These are phyloP conservation scores for Parasteatoda lunata DNA, from an alignment of 2,888 invertebrate genomes.

Conservation along the genomic window DNA sequence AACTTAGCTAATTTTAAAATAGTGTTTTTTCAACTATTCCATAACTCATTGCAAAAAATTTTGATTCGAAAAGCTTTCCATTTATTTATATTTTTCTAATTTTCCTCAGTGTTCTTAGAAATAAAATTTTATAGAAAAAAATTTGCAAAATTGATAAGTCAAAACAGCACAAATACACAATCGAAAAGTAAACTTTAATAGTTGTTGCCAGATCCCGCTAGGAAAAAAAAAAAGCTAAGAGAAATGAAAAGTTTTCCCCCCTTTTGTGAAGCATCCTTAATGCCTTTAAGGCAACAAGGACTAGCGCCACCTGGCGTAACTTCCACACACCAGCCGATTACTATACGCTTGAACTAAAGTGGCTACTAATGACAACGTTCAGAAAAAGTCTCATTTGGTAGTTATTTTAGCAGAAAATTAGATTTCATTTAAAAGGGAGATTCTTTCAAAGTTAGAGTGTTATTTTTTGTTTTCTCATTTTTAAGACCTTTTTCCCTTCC, in stretches of 20 bases:
- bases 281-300: conserved; percentile 48
- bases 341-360: conserved; percentile 38
- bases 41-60: too few species aligned
- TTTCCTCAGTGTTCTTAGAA: too few species aligned
- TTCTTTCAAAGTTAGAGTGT: conserved; percentile 43
- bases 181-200: conserved; percentile 40
- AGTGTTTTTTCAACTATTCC: too few species aligned
- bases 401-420: conserved; percentile 68
- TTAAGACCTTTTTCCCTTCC: conserved; percentile 4
- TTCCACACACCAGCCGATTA: conserved; percentile 55
- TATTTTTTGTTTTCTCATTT: conserved; percentile 28
- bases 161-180: conserved; percentile 2
- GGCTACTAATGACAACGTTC: conserved; percentile 51
- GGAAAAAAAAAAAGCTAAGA: conserved; percentile 10
- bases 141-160: not conserved
- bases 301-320: conserved; percentile 54
- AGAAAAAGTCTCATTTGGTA: conserved; percentile 61
- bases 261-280: conserved; percentile 15
- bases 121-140: too few species aligned
- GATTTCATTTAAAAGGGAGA: conserved; percentile 60
- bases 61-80: too few species aligned
- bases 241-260: conserved; percentile 20
- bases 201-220: conserved; percentile 34
- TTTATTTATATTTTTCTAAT: too few species aligned
- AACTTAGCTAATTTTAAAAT: too few species aligned